These are phyloP conservation scores for Oreochromis mossambicus DNA, from an alignment of 2,797 vertebrate genomes.

Conservation along the genomic window DNA sequence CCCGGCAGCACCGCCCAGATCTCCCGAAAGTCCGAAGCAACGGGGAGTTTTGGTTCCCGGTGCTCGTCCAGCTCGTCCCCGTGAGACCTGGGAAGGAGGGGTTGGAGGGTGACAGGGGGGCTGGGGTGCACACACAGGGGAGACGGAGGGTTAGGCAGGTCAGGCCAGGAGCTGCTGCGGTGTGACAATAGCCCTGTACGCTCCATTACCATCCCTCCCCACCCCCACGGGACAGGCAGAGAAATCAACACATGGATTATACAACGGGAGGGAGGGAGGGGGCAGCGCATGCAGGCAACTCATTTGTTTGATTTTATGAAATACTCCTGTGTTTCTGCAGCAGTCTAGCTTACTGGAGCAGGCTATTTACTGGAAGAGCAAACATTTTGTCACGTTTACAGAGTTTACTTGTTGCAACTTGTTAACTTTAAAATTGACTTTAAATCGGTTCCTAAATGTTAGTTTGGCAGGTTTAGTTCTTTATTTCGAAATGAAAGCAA, in stretches of 20 bases:
- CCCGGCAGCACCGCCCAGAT: background rate
- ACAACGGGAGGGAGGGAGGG: background rate
- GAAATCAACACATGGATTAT: slow-evolving; percentile 52
- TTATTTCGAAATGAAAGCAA: slow-evolving; percentile 49
- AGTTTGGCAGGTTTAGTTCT: slow-evolving; percentile 20
- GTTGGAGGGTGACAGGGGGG: background rate
- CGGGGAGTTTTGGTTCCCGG: background rate
- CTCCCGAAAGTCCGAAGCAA: slow-evolving; percentile 19
- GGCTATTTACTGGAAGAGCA: background rate
- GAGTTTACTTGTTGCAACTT: background rate
- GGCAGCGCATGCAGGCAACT: slow-evolving; percentile 5
- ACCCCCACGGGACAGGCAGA: background rate
- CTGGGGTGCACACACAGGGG: slow-evolving; percentile 33
- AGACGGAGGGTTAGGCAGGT: slow-evolving; percentile 45
- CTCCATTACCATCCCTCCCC: slow-evolving; percentile 25
- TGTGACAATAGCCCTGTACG: slow-evolving; percentile 41
- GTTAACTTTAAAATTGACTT: background rate
- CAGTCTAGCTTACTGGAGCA: background rate
- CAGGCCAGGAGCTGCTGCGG: slow-evolving; percentile 15
- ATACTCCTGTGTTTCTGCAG: background rate
- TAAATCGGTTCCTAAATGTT: slow-evolving; percentile 13
- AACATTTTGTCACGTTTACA: background rate
- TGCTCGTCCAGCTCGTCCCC: slow-evolving; percentile 16
- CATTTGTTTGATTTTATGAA: slow-evolving; percentile 36
- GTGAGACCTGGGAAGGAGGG: background rate